phyloP scores from a whole-genome alignment of 2,797 vertebrate species.

The Sardinella longiceps region DNA sequence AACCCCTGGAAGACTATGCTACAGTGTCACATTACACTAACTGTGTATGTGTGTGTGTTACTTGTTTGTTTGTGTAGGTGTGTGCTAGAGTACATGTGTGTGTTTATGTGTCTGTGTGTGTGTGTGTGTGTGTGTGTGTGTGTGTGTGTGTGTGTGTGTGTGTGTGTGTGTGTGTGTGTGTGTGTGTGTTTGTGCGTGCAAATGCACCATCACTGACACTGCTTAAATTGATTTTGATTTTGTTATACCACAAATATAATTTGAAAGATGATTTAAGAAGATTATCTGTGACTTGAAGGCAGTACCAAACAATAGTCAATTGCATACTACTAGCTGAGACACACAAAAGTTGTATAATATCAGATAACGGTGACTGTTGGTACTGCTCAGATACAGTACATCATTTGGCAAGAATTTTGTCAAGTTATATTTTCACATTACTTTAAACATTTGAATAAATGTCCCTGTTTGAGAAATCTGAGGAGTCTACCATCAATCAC shows the following conservation, averaged over 20 bases:
- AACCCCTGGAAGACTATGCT: background rate
- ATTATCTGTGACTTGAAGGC: background rate
- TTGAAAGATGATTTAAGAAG: background rate
- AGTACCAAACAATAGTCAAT: background rate
- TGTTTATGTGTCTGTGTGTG: background rate
- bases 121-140: conserved; percentile 24
- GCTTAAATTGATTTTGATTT: background rate
- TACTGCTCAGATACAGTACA: background rate
- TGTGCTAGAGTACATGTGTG: too few relatives aligned
- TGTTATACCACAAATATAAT: background rate
- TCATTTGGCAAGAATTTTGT: background rate
- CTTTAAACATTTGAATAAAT: background rate
- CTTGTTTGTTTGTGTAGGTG: too few relatives aligned
- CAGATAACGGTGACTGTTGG: background rate
- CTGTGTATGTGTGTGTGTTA: conserved; percentile 15
- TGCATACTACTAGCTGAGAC: background rate
- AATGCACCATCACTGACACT: background rate
- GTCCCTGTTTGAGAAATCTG: background rate
- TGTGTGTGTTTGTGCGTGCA: conserved; percentile 15
- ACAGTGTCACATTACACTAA: background rate
- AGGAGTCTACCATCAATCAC: too few relatives aligned
- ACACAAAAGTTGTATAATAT: background rate
- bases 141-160: conserved; percentile 34
- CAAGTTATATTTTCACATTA: background rate
- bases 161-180: background rate